Conservation (phyloP, 1,140 invertebrate species). For the Sitophilus oryzae region DNA sequence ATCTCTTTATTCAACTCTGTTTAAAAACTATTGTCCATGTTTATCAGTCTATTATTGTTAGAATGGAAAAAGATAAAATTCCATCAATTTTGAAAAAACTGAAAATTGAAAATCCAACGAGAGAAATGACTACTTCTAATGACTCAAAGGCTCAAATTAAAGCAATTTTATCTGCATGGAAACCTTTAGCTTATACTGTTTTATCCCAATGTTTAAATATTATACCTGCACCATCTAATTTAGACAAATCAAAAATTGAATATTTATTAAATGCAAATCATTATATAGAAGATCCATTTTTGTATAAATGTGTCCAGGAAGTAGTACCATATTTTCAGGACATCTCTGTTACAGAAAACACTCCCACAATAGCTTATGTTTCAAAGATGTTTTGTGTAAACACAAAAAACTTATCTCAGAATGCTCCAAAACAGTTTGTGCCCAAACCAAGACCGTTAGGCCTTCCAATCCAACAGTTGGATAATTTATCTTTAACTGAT, state of each 20-base stretch:
- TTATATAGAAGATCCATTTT: conserved; percentile 31
- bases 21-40: conserved; percentile 91
- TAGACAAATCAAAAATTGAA: conserved; percentile 68
- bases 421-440: conserved; percentile 33
- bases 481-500: conserved; percentile 11
- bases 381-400: conserved; percentile 94
- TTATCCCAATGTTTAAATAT: conserved; percentile 74
- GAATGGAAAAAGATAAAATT: conserved; percentile 78
- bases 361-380: conserved; percentile 82
- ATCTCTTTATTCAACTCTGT: conserved; percentile 92
- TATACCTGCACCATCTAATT: conserved; percentile 72
- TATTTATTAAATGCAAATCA: conserved; percentile 44
- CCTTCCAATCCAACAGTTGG: conserved; percentile 9
- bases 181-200: conserved; percentile 76
- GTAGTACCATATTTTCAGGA: conserved; percentile 49
- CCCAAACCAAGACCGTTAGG: conserved; percentile 24
- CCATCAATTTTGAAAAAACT: conserved; percentile 77
- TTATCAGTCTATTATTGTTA: conserved; percentile 74
- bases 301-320: conserved; percentile 31
- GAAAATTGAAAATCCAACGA: conserved; percentile 66
- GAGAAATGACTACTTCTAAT: conserved; percentile 68
- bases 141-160: conserved; percentile 75
- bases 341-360: conserved; percentile 60
- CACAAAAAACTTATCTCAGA: conserved; percentile 50
- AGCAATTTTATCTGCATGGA: conserved; percentile 81